phyloP scores from a whole-genome alignment of 2,797 vertebrate species.

The Carcharodon carcharias region DNA sequence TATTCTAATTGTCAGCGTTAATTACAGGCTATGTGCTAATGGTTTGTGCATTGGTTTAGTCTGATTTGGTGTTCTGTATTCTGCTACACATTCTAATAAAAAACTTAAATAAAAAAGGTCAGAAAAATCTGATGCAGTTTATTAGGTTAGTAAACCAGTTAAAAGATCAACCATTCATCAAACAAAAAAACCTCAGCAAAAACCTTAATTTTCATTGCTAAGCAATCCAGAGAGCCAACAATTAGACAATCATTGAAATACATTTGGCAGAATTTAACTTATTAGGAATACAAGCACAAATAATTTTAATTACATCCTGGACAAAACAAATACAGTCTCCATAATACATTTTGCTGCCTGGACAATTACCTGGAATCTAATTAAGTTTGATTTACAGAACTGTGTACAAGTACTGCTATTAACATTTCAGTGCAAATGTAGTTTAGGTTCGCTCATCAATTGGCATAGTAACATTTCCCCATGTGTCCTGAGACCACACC shows the following conservation, averaged over 20 bases:
- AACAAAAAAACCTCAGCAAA: background rate
- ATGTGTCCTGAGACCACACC: background rate
- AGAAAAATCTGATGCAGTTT: constrained; percentile 34
- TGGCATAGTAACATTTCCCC: background rate
- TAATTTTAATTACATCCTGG: constrained; percentile 30
- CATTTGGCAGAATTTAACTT: constrained; percentile 35
- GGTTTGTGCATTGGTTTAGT: background rate
- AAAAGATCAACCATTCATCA: constrained; percentile 33
- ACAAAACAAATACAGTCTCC: constrained; percentile 29
- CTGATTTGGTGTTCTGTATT: background rate
- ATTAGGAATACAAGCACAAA: constrained; percentile 28
- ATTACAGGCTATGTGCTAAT: background rate
- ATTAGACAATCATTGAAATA: constrained; percentile 25
- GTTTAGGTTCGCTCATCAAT: background rate
- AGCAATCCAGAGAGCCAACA: constrained; percentile 17
- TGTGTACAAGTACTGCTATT: constrained; percentile 21
- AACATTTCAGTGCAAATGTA: constrained; percentile 34
- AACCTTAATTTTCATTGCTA: constrained; percentile 17
- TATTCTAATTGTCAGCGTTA: background rate
- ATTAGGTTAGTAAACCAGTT: constrained; percentile 35
- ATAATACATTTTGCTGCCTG: constrained; percentile 22
- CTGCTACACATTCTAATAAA: background rate
- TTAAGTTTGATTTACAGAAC: constrained; percentile 34
- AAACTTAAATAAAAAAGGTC: background rate
- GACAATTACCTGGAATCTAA: constrained; percentile 21